These are phyloP conservation scores for Linnaemya tessellans DNA, from an alignment of 2,888 invertebrate genomes.

Conservation along the genomic window DNA sequence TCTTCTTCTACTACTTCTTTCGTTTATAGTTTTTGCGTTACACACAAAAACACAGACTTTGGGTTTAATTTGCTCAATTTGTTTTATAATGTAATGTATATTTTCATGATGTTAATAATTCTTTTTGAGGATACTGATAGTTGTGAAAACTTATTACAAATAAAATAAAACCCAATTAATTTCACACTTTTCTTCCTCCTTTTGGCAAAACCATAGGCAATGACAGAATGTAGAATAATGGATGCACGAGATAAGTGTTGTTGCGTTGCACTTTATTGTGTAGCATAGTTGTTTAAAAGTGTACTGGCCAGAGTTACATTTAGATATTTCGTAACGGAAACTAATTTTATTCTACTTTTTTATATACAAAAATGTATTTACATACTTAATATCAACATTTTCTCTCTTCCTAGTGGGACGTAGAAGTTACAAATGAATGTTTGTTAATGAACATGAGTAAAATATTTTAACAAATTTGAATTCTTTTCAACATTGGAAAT, in stretches of 20 bases:
- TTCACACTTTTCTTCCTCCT: constrained; percentile 53
- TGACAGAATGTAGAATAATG: constrained; percentile 63
- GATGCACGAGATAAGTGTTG: constrained; percentile 62
- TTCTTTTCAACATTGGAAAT: too few relatives aligned
- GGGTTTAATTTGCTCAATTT: constrained; percentile 1
- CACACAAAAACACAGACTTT: constrained; percentile 41
- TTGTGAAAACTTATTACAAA: constrained; percentile 53
- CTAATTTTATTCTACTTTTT: too few relatives aligned
- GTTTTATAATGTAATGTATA: constrained; percentile 18
- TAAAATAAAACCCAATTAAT: constrained; percentile 61
- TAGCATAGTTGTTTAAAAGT: not conserved
- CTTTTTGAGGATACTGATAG: constrained; percentile 12
- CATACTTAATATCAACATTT: too few relatives aligned
- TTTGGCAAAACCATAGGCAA: constrained; percentile 60
- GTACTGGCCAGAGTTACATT: constrained; percentile 3
- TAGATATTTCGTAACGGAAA: not conserved
- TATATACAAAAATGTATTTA: too few relatives aligned
- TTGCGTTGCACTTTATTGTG: constrained; percentile 24
- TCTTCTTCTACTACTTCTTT: constrained; percentile 57
- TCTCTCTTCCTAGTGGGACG: too few relatives aligned
- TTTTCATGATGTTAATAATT: constrained; percentile 17
- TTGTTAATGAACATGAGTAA: too few relatives aligned
- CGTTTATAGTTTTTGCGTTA: constrained; percentile 46
- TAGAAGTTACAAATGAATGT: too few relatives aligned
- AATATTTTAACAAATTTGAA: too few relatives aligned